Evolutionary conservation across 2,113 vertebrate genomes (phyloP).

Genomic region (Stigmatopora nigra): DNA sequence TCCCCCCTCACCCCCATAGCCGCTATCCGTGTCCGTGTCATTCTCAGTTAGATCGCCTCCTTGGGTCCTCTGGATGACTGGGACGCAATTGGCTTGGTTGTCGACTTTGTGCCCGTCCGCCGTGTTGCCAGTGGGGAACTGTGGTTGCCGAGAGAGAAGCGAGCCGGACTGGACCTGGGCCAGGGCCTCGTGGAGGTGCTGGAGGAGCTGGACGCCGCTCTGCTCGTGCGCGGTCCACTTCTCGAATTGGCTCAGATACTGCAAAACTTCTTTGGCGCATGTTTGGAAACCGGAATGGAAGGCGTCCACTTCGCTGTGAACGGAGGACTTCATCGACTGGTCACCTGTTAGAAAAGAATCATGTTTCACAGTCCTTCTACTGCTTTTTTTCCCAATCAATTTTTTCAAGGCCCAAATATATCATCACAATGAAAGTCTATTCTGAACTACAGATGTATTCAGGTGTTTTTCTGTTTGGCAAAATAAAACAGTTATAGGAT

Average conservation of each 20-base stretch:
- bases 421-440: too few species aligned
- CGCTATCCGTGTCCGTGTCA: constrained; percentile 95
- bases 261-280: constrained; percentile 92
- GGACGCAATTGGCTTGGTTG: constrained; percentile 83
- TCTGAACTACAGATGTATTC: too few species aligned
- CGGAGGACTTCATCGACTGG: constrained; percentile 76
- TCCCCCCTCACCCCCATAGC: constrained; percentile 84
- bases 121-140: constrained; percentile 59
- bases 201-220: constrained; percentile 83
- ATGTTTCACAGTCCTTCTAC: background rate
- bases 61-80: constrained; percentile 93
- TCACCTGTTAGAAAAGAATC: constrained; percentile 70
- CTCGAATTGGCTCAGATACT: constrained; percentile 85
- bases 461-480: too few species aligned
- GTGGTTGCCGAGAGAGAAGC: constrained; percentile 60
- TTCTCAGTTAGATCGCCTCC: constrained; percentile 80
- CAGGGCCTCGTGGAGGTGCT: constrained; percentile 84
- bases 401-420: background rate
- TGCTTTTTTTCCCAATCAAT: background rate
- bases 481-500: too few species aligned
- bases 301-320: constrained; percentile 83
- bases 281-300: constrained; percentile 94
- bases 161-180: constrained; percentile 74
- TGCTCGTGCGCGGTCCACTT: constrained; percentile 87
- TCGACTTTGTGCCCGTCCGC: constrained; percentile 70